Percentiles rank a stretch among this genome's conserved stretches.
phyloP scores from a whole-genome alignment of 2,113 vertebrate genomes.

The Felis catus region F.catus_Fca126_mat1.0 CM031428.1:62454001-62454500 shows the following conservation, averaged over 20 bases:
- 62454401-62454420: too few species aligned
- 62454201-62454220: not conserved
- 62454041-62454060: not conserved
- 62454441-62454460: fast-evolving
- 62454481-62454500: not conserved
- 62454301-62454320: not conserved
- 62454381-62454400: too few species aligned
- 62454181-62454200: not conserved
- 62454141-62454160: not conserved
- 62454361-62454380: not conserved
- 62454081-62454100: not conserved
- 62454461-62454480: not conserved
- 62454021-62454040: not conserved
- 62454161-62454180: not conserved
- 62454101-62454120: not conserved
- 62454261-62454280: not conserved
- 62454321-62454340: not conserved
- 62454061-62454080: not conserved
- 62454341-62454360: not conserved
- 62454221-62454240: not conserved
- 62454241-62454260: not conserved
- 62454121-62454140: not conserved
- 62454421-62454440: not conserved
- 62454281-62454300: not conserved
- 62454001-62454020: not conserved